Base-by-base conservation (phyloP, 92 coral and sea anemone species). In the Zoanthus sociatus region DNA sequence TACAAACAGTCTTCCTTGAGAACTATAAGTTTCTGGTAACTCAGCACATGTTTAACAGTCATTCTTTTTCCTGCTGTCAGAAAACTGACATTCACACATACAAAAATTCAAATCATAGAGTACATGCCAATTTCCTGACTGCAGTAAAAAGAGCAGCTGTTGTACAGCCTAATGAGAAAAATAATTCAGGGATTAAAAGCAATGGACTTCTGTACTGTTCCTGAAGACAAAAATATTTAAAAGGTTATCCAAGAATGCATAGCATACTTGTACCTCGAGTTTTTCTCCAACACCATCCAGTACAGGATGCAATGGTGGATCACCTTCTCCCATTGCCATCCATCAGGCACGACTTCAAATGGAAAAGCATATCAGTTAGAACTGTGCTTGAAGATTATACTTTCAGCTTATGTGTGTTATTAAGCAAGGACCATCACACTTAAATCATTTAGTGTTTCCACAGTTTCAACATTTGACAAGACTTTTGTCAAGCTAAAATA, bases 311-410 rank as follows among this genome's bases (percentile, higher is more conserved):
- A 76, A 14, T 26, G 82, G 51, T 76, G 82, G 82, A 76, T 76
- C 60, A 63, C n/a, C 42, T 42, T 14, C 61, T 76, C 66, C 45
- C 10, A 17, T 76, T 76, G 63, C 82, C 82, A 76, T 76, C 82
- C 82, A 76, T 76, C 67, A 51, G 44, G 9, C 60, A 76, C 33
- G 82, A 76, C 82, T 76, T 76, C 63, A 76, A 76, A 76, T 76
- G 82, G 63, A 76, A 76, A 76, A 76, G 82, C 51, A 76, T 17
- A 53, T 18, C 63, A 31, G 51, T 76, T 76, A 76, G 82, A 56
- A 76, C 37, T 13, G 66, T 30, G 50, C 37, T 15, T 53, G 64
- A 13, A 18, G 45, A 76, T 21, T 55, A 50, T 51, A 17, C 9
- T 53, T 18, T 76, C 10, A 8, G 66, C 32, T 20, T 66, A 48